These are phyloP conservation scores for Myopa testacea DNA, from an alignment of 2,888 invertebrate species.

Conservation along the genomic window DNA sequence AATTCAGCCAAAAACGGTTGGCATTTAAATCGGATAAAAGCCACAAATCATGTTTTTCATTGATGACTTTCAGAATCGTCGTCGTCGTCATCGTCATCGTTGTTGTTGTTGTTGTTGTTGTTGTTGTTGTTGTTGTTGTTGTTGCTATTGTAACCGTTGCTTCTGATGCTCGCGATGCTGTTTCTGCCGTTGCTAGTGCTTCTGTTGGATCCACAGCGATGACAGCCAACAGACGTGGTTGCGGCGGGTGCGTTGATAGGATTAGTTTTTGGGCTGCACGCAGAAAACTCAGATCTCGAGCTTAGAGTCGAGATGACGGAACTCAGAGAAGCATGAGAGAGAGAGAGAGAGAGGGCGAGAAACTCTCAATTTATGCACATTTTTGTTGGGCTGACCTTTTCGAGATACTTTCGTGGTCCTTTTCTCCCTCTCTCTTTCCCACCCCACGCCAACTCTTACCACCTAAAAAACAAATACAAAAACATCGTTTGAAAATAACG, in stretches of 20 bases:
- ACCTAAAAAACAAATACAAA: neutral
- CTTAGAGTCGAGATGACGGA: neutral
- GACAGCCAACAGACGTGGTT: slow-evolving; percentile 28
- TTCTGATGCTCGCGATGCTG: neutral
- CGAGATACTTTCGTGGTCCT: neutral
- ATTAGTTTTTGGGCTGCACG: slow-evolving; percentile 2
- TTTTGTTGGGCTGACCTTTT: neutral
- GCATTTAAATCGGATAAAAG: slow-evolving; percentile 48
- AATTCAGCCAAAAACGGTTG: slow-evolving; percentile 28
- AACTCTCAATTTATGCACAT: neutral
- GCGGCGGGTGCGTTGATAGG: slow-evolving; percentile 27
- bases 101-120: slow-evolving; percentile 22
- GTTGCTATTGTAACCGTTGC: slow-evolving; percentile 37
- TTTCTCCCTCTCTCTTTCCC: neutral
- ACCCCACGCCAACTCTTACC: neutral
- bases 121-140: slow-evolving; percentile 38
- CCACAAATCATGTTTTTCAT: slow-evolving; percentile 43
- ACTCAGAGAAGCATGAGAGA: neutral
- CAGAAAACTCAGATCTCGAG: neutral
- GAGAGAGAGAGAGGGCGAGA: neutral
- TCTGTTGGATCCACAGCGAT: neutral
- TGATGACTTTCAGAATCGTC: slow-evolving; percentile 40
- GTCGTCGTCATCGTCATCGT: slow-evolving; percentile 10
- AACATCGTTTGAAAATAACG: neutral
- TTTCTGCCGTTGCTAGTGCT: neutral